phyloP scores from a whole-genome alignment of 2,888 invertebrate genomes.

The Isotomurus palustris region DNA sequence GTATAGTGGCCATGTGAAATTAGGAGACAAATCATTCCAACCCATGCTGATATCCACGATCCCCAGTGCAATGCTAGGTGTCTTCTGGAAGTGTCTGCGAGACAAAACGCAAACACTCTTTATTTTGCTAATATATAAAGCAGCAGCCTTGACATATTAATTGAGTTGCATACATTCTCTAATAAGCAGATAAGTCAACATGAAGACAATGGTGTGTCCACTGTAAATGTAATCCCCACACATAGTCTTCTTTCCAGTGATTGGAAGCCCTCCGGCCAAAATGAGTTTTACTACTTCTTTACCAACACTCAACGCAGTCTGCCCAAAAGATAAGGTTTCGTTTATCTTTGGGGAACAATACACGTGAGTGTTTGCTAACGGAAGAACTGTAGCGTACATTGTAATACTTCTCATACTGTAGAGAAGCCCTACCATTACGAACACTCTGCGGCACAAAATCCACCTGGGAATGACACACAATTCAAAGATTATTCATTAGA shows the following conservation, averaged over 20 bases:
- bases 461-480: constrained; percentile 45
- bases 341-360: constrained; percentile 51
- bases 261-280: constrained; percentile 49
- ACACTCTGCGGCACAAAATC: constrained; percentile 50
- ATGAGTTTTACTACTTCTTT: constrained; percentile 49
- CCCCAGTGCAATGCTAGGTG: constrained; percentile 50
- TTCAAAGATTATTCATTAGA: background rate
- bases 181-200: constrained; percentile 50
- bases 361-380: constrained; percentile 50
- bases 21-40: constrained; percentile 51
- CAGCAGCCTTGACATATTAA: background rate
- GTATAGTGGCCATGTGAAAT: constrained; percentile 54
- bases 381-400: constrained; percentile 53
- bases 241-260: constrained; percentile 48
- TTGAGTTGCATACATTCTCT: constrained; percentile 46
- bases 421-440: constrained; percentile 49
- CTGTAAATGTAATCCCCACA: constrained; percentile 50
- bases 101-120: constrained; percentile 12
- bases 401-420: constrained; percentile 50
- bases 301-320: constrained; percentile 31
- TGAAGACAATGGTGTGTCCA: constrained; percentile 54
- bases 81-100: constrained; percentile 50
- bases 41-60: constrained; percentile 47
- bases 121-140: background rate
- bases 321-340: constrained; percentile 37